phyloP scores from a whole-genome alignment of 2,797 vertebrate species.

The Dendrocincla tyrannina region DNA sequence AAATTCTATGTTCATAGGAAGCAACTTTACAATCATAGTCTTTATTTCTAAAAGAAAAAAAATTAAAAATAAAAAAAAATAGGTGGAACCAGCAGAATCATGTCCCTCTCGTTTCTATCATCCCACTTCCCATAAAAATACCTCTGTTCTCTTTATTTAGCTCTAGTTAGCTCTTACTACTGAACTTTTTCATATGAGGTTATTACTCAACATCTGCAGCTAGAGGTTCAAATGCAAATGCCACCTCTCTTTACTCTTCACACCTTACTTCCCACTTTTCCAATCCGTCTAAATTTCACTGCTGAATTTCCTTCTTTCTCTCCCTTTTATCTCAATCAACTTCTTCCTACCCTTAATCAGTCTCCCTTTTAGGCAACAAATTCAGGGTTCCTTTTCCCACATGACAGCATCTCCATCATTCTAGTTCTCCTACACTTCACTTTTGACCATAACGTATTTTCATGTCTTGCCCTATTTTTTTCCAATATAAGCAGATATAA shows the following conservation, averaged over 20 bases:
- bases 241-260: neutral
- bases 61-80: no score
- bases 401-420: neutral
- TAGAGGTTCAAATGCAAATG: neutral
- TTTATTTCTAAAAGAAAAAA: neutral
- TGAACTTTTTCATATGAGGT: neutral
- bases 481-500: neutral
- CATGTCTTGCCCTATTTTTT: neutral
- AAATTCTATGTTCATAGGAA: neutral
- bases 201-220: neutral
- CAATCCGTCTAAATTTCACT: neutral
- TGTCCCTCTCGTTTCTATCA: neutral
- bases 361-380: neutral
- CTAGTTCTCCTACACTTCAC: neutral
- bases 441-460: neutral
- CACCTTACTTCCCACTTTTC: neutral
- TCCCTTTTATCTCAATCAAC: neutral
- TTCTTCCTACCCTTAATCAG: neutral
- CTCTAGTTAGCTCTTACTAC: neutral
- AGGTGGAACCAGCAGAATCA: neutral
- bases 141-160: no score
- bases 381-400: neutral
- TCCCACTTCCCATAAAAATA: neutral
- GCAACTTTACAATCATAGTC: neutral
- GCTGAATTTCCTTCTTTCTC: neutral